Conservation (phyloP, 2,797 vertebrate species). For the Ctenopoma multispine region DNA sequence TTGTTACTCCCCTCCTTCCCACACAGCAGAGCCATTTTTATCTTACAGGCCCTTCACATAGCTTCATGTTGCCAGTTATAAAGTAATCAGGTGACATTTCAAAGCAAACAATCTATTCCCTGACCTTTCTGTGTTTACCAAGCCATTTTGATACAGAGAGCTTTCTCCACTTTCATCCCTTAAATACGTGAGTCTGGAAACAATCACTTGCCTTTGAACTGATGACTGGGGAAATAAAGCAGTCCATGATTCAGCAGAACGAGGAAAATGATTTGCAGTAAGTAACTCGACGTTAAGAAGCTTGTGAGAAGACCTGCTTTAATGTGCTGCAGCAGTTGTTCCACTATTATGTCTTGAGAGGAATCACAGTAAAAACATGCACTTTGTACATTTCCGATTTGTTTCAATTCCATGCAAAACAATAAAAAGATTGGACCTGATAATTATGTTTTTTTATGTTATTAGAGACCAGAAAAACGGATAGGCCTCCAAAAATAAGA, state of each 20-base stretch:
- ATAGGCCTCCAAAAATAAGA: too few relatives aligned
- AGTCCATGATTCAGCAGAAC: not conserved
- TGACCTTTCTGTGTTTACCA: conserved; percentile 80
- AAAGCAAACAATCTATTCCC: conserved; percentile 76
- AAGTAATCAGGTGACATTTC: conserved; percentile 81
- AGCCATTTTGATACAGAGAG: conserved; percentile 63
- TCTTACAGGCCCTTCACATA: conserved; percentile 45
- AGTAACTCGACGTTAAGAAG: not conserved
- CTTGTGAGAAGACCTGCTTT: not conserved
- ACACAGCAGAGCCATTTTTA: not conserved
- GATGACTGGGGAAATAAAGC: conserved; percentile 2
- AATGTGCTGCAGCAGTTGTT: not conserved
- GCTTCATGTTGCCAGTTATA: conserved; percentile 47
- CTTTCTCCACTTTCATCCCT: conserved; percentile 74
- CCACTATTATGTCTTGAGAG: not conserved
- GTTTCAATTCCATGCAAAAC: not conserved
- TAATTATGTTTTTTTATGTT: not conserved
- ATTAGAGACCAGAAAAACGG: too few relatives aligned
- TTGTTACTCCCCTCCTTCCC: not conserved
- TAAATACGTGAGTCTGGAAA: conserved; percentile 59
- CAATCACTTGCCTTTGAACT: conserved; percentile 56
- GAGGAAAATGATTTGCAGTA: not conserved
- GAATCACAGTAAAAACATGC: too few relatives aligned
- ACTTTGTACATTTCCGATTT: not conserved
- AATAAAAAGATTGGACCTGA: not conserved